A percentile compares a stretch with the other conserved stretches of the same genome.
Conservation (phyloP, 1,140 invertebrate species). For the Drosophila malerkotliana region DNA sequence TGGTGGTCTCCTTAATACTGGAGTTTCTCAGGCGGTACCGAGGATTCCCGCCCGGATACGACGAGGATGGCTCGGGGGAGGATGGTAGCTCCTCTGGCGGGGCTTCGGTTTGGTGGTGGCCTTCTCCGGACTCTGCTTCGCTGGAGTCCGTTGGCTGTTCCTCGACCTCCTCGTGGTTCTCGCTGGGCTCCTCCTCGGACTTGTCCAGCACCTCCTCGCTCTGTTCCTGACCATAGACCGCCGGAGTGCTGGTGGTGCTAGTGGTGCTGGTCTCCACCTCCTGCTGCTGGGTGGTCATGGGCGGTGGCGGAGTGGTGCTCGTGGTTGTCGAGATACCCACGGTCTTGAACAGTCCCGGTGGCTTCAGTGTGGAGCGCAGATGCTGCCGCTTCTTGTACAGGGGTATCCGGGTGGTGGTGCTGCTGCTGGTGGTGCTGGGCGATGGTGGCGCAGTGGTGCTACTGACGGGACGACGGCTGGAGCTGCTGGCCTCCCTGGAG, state of each 20-base stretch:
- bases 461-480: slow-evolving; percentile 27
- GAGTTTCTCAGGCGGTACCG: slow-evolving; percentile 44
- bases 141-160: slow-evolving; percentile 4
- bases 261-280: slow-evolving; percentile 42
- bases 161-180: neutral
- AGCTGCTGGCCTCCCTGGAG: slow-evolving; percentile 56
- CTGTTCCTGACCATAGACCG: slow-evolving; percentile 8
- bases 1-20: slow-evolving; percentile 33
- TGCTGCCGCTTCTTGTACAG: slow-evolving; percentile 75
- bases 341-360: slow-evolving; percentile 57
- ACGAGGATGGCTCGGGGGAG: neutral
- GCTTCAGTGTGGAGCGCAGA: slow-evolving; percentile 67
- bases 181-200: slow-evolving; percentile 5
- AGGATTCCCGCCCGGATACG: slow-evolving; percentile 15
- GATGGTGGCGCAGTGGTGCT: slow-evolving; percentile 18
- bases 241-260: slow-evolving; percentile 18
- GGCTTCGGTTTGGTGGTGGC: slow-evolving; percentile 6
- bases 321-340: neutral
- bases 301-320: slow-evolving; percentile 12
- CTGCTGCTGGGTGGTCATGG: slow-evolving; percentile 9
- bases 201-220: slow-evolving; percentile 15
- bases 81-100: neutral
- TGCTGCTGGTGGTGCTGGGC: slow-evolving; percentile 11
- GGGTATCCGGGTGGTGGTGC: slow-evolving; percentile 71
- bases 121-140: slow-evolving; percentile 21